Base-by-base conservation (phyloP, 2,888 invertebrate species). In the Tenthredo scrophulariae region DNA sequence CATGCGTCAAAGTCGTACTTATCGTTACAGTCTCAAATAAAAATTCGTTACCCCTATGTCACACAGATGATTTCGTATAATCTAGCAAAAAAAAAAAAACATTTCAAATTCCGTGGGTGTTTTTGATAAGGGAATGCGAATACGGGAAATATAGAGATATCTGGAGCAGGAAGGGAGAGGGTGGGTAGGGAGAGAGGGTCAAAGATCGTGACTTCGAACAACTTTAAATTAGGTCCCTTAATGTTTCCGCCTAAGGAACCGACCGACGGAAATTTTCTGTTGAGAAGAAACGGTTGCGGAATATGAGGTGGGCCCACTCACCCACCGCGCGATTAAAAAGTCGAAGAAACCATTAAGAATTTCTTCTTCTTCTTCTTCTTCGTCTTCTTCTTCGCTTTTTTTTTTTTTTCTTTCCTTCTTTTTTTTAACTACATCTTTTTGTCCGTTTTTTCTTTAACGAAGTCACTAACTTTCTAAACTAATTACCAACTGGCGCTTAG, bases 211-310 rank as follows among this genome's bases (percentile, higher is more conserved):
- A 40, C 74, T 74, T 43, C 18, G 43, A 74, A 74, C 84, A 84
- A 84, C 50, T 84, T 84, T 84, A 84, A 84, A 84, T 84, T 77
- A 77, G 84, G 75, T 84, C 58, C 75, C 62, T 84, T 84, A 84
- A 77, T 84, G 84, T 40, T 77, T 65, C 84, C 62, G 84, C 29
- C 40, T 9, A 72, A n/a, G 33, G 58, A 22, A 50, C 50, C 75
- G 29, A 65, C 74, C 43, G 74, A 0, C 43, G 74, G 22, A 40
- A 40, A 29, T 74, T 40, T 74, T 40, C 22, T 74, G 40, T 46
- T 46, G 18, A 54, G 40, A 70, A 10, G 50, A 15, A n/a, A 65
- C 26, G n/a, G 83, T 65, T 33, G n/a, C 40, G 40, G 67, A 43
- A n/a, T 37, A 67, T 33, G 33, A 65, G 62, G 40, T 18, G 29